phyloP scores from a whole-genome alignment of 2,797 vertebrate genomes.

The Channa striata region DNA sequence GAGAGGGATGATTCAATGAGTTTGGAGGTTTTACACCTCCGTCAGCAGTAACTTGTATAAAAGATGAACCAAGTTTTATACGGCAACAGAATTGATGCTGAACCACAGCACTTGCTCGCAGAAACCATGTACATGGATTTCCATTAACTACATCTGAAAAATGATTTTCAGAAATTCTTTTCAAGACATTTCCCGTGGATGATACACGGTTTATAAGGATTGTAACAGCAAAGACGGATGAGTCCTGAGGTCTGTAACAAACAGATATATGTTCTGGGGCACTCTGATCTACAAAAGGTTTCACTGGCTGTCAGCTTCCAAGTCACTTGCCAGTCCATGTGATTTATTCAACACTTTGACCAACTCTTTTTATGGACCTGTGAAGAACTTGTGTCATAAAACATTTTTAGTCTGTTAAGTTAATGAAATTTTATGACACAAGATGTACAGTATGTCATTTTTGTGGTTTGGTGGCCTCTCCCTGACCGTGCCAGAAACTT shows the following conservation, averaged over 20 bases:
- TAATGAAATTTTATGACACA: conserved; percentile 28
- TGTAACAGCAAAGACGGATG: conserved; percentile 22
- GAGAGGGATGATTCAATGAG: conserved; percentile 52
- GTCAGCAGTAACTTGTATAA: conserved; percentile 71
- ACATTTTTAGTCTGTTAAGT: conserved; percentile 27
- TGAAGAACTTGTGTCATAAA: conserved; percentile 52
- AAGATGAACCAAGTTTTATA: conserved; percentile 61
- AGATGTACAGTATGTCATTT: conserved; percentile 32
- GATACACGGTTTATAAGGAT: conserved; percentile 47
- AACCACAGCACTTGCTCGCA: conserved; percentile 18
- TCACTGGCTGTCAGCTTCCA: conserved; percentile 37
- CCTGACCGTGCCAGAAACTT: not conserved
- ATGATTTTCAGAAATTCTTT: conserved; percentile 37
- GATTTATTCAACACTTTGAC: conserved; percentile 55
- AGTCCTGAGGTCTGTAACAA: conserved; percentile 36
- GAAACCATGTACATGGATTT: conserved; percentile 29
- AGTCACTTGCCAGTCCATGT: conserved; percentile 39
- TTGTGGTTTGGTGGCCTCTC: conserved; percentile 12
- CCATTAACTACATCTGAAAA: conserved; percentile 33
- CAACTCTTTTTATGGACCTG: conserved; percentile 55
- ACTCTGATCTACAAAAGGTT: conserved; percentile 40
- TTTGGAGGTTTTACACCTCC: conserved; percentile 58
- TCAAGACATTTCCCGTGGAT: conserved; percentile 31
- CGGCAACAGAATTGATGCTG: conserved; percentile 41
- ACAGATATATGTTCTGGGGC: conserved; percentile 40